phyloP scores from a whole-genome alignment of 1,140 invertebrate genomes.

The Leptopilina boulardi region DNA sequence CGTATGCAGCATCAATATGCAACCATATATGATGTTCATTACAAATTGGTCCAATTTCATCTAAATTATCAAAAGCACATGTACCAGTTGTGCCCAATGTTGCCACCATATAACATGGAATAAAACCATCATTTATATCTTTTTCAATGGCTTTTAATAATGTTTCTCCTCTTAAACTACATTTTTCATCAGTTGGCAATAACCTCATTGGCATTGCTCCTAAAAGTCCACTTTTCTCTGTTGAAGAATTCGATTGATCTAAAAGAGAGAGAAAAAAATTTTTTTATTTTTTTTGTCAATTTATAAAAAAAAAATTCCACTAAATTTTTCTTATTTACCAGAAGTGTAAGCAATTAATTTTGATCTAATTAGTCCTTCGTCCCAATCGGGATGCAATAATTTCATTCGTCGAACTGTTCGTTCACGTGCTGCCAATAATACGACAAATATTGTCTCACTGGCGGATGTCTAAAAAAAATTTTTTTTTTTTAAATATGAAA shows the following conservation, averaged over 20 bases:
- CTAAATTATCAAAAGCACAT: constrained; percentile 91
- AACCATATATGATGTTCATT: constrained; percentile 88
- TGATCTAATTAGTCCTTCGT: constrained; percentile 81
- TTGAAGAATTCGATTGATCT: constrained; percentile 88
- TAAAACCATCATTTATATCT: constrained; percentile 87
- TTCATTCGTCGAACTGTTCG: constrained; percentile 80
- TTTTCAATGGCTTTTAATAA: constrained; percentile 89
- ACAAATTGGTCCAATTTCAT: constrained; percentile 91
- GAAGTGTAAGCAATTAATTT: constrained; percentile 93
- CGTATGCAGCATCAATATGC: constrained; percentile 97
- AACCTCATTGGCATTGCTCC: constrained; percentile 90
- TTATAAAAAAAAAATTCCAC: constrained; percentile 3
- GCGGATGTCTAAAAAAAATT: constrained; percentile 85
- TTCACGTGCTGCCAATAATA: constrained; percentile 88
- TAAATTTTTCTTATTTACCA: constrained; percentile 67
- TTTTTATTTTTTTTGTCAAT: constrained; percentile 3
- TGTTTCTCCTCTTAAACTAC: constrained; percentile 87
- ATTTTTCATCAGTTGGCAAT: constrained; percentile 87
- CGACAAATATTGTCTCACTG: constrained; percentile 92
- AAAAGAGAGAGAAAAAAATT: not conserved
- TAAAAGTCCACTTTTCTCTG: constrained; percentile 93
- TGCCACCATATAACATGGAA: constrained; percentile 92
- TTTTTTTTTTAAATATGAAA: not conserved
- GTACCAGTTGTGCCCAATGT: constrained; percentile 95
- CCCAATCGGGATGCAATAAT: constrained; percentile 78